Conservation (phyloP, 2,113 vertebrate genomes). For the Oncorhynchus tshawytscha region DNA sequence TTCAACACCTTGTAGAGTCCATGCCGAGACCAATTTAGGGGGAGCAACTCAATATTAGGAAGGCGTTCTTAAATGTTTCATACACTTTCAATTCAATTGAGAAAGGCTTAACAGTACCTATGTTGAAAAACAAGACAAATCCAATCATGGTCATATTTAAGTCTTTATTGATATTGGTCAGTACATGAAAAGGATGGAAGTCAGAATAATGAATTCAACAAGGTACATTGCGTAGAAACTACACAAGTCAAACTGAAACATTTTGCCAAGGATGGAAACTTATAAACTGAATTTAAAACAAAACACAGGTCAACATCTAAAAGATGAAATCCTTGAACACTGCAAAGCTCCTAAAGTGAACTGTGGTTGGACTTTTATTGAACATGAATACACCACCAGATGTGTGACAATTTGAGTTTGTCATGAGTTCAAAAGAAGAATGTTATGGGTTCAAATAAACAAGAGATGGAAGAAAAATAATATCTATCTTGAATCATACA, state of each 20-base stretch:
- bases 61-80: no score
- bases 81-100: no score
- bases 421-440: slow-evolving; percentile 78
- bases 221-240: slow-evolving; percentile 90
- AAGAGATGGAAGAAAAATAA: slow-evolving; percentile 76
- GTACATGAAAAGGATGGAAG: slow-evolving; percentile 98
- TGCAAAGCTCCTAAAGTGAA: slow-evolving; percentile 78
- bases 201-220: slow-evolving; percentile 95
- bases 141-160: slow-evolving; percentile 84
- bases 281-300: slow-evolving; percentile 20
- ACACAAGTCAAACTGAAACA: slow-evolving; percentile 89
- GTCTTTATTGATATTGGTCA: slow-evolving; percentile 99
- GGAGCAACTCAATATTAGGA: no score
- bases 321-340: slow-evolving; percentile 78
- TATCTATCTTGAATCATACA: slow-evolving; percentile 85
- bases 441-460: slow-evolving; percentile 78
- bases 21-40: no score
- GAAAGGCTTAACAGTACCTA: no score
- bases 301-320: slow-evolving; percentile 82
- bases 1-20: no score
- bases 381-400: slow-evolving; percentile 85
- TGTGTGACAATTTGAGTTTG: slow-evolving; percentile 74
- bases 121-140: no score
- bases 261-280: slow-evolving; percentile 71
- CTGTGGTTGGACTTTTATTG: slow-evolving; percentile 81